These are phyloP conservation scores for Natrix natrix DNA, from an alignment of 2,797 vertebrate genomes.

Conservation along the genomic window DNA sequence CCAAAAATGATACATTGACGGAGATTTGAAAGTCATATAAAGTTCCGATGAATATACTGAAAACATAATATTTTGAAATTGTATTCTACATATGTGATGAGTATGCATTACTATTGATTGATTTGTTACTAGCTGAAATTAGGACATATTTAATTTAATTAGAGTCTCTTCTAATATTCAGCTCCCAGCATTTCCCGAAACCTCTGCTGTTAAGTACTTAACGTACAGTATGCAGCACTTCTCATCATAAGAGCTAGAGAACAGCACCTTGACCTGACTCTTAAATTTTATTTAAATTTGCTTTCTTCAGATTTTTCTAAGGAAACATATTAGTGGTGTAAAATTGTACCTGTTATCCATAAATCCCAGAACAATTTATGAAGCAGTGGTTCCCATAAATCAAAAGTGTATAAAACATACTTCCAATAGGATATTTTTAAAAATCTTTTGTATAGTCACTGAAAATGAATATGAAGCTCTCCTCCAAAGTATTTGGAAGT, in stretches of 20 bases:
- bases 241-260: background rate
- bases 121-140: background rate
- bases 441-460: background rate
- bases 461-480: constrained; percentile 9
- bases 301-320: background rate
- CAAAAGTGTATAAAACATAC: background rate
- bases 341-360: background rate
- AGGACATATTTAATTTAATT: background rate
- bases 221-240: background rate
- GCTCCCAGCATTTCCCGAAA: background rate
- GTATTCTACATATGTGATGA: background rate
- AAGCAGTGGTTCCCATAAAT: background rate
- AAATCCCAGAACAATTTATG: background rate
- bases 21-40: background rate
- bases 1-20: background rate
- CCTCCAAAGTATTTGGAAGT: constrained; percentile 21
- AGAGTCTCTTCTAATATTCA: background rate
- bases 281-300: background rate
- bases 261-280: background rate
- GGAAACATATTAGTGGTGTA: background rate
- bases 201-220: background rate
- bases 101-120: background rate
- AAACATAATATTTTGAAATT: background rate
- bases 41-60: background rate
- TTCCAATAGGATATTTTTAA: background rate